Evolutionary conservation across 2,113 vertebrate genomes (phyloP).

Genomic region (Pampusana beccarii): DNA sequence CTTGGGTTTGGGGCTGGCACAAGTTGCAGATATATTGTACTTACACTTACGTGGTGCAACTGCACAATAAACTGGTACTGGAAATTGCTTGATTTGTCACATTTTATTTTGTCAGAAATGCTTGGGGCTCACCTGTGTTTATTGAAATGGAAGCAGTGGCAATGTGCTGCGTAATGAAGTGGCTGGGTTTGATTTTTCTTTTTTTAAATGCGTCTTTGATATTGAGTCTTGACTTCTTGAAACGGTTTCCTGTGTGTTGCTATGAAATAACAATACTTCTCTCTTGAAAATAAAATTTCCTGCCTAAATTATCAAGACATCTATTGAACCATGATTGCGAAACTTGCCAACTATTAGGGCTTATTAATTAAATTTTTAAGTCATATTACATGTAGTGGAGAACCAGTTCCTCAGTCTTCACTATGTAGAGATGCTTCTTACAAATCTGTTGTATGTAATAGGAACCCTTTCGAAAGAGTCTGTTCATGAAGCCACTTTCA

Average conservation of each 20-base stretch:
- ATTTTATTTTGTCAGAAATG: background rate
- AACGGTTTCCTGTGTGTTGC: background rate
- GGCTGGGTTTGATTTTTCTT: background rate
- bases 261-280: background rate
- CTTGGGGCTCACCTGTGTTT: background rate
- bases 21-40: background rate
- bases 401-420: background rate
- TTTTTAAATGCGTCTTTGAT: background rate
- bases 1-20: background rate
- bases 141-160: background rate
- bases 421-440: background rate
- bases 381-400: background rate
- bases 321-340: background rate
- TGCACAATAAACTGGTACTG: background rate
- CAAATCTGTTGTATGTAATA: background rate
- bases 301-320: background rate
- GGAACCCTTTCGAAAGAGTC: background rate
- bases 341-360: background rate
- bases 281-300: background rate
- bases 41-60: background rate
- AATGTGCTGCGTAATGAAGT: background rate
- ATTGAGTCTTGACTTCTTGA: background rate
- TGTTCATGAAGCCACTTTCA: background rate
- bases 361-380: background rate
- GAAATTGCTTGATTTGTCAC: background rate